phyloP scores from a whole-genome alignment of 1,140 invertebrate species.

The Procambarus clarkii region DNA sequence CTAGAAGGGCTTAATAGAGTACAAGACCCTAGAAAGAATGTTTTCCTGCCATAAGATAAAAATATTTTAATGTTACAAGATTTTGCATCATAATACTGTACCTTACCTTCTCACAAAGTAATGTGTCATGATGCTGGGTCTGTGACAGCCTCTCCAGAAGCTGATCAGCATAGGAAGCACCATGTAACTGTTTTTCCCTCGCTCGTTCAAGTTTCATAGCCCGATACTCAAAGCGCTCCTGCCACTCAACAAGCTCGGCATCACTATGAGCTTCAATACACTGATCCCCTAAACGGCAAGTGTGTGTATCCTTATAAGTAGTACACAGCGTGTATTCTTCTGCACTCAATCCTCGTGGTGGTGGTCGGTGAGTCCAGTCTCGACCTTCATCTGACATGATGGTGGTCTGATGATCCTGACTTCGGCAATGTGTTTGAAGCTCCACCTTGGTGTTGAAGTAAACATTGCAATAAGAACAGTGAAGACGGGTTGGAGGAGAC shows the following conservation, averaged over 20 bases:
- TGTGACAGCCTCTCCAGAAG: slow-evolving; percentile 79
- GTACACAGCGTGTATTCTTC: slow-evolving; percentile 80
- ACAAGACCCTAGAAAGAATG: background rate
- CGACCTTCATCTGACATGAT: slow-evolving; percentile 84
- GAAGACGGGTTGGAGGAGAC: background rate
- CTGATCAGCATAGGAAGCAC: slow-evolving; percentile 82
- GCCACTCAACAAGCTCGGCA: slow-evolving; percentile 86
- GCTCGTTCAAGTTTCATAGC: slow-evolving; percentile 75
- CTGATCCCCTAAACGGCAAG: slow-evolving; percentile 83
- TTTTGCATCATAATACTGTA: background rate
- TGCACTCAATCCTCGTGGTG: slow-evolving; percentile 79
- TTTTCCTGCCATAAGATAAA: background rate
- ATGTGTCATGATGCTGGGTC: slow-evolving; percentile 58
- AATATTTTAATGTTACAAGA: no score
- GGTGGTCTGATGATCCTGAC: slow-evolving; percentile 82
- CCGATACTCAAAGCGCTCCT: slow-evolving; percentile 83
- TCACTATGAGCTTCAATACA: slow-evolving; percentile 86
- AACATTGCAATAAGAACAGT: slow-evolving; percentile 82
- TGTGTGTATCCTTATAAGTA: slow-evolving; percentile 77
- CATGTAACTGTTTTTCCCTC: slow-evolving; percentile 82
- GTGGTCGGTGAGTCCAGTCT: slow-evolving; percentile 84
- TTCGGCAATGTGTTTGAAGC: slow-evolving; percentile 81
- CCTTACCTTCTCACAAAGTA: slow-evolving; percentile 66
- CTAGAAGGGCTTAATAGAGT: no score
- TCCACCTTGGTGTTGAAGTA: slow-evolving; percentile 80